phyloP scores from a whole-genome alignment of 2,113 vertebrate species.

The Serinus canaria region DNA sequence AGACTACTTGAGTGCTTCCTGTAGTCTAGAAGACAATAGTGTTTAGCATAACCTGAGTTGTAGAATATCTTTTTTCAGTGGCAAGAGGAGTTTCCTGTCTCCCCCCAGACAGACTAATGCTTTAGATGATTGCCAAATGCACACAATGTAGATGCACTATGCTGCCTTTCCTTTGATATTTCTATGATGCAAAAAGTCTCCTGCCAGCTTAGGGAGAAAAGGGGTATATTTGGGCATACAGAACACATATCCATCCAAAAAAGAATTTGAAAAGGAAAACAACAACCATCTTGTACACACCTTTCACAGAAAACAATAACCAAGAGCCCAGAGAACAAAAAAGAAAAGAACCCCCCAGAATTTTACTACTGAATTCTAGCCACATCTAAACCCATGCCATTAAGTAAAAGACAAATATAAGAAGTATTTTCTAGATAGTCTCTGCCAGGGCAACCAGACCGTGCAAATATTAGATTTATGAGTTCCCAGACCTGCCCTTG shows the following conservation, averaged over 20 bases:
- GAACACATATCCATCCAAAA: background rate
- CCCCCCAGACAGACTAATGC: background rate
- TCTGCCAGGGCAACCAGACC: slow-evolving; percentile 42
- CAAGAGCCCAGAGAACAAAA: slow-evolving; percentile 15
- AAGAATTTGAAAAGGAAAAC: background rate
- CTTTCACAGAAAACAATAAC: slow-evolving; percentile 20
- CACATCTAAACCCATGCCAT: slow-evolving; percentile 47
- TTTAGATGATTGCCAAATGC: background rate
- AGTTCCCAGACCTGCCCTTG: slow-evolving; percentile 63
- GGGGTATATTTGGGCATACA: background rate
- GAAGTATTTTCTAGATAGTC: slow-evolving; percentile 44
- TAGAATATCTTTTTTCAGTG: background rate
- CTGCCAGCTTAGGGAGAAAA: slow-evolving; percentile 41
- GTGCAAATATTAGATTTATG: slow-evolving; percentile 59
- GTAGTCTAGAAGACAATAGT: background rate
- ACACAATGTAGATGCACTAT: background rate
- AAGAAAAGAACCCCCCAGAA: slow-evolving; percentile 9
- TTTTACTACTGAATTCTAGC: slow-evolving; percentile 16
- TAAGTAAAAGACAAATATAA: slow-evolving; percentile 48
- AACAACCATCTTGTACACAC: background rate
- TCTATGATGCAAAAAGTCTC: background rate
- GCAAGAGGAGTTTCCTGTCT: background rate
- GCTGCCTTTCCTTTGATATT: background rate
- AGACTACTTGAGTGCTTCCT: background rate
- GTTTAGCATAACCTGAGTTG: background rate